A percentile compares a stretch with the other conserved stretches of the same genome.
Evolutionary conservation across 2,888 invertebrate species (phyloP).

Genomic region (Seira musarum): DNA sequence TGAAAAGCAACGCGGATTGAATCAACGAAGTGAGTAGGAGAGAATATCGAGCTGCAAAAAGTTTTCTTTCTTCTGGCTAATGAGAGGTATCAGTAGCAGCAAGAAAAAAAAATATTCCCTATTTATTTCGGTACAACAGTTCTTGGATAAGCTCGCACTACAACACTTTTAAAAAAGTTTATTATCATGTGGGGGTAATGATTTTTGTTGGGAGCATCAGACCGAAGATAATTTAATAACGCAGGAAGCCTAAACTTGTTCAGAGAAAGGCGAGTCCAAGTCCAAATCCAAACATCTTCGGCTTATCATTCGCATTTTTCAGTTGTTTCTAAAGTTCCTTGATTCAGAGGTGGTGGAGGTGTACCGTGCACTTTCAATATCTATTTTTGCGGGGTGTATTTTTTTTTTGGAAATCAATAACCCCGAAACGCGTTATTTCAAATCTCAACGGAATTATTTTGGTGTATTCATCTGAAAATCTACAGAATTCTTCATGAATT

Average conservation of each 20-base stretch:
- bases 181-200: neutral
- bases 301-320: too few relatives aligned
- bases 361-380: too few relatives aligned
- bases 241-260: slow-evolving; percentile 52
- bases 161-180: neutral
- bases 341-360: too few relatives aligned
- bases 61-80: neutral
- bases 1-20: neutral
- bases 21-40: neutral
- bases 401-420: slow-evolving; percentile 49
- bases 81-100: neutral
- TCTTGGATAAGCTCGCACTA: too few relatives aligned
- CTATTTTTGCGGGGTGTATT: too few relatives aligned
- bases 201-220: slow-evolving; percentile 43
- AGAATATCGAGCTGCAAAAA: neutral
- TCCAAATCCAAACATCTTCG: too few relatives aligned
- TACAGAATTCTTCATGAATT: too few relatives aligned
- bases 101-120: neutral
- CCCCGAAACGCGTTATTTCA: slow-evolving; percentile 15
- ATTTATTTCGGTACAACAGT: too few relatives aligned
- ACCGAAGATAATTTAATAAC: slow-evolving; percentile 54
- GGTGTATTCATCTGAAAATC: slow-evolving; percentile 9
- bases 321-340: too few relatives aligned
- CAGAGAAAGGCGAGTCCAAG: slow-evolving; percentile 28
- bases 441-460: neutral